phyloP scores from a whole-genome alignment of 2,113 vertebrate genomes.

The Rhinogobius similis region DNA sequence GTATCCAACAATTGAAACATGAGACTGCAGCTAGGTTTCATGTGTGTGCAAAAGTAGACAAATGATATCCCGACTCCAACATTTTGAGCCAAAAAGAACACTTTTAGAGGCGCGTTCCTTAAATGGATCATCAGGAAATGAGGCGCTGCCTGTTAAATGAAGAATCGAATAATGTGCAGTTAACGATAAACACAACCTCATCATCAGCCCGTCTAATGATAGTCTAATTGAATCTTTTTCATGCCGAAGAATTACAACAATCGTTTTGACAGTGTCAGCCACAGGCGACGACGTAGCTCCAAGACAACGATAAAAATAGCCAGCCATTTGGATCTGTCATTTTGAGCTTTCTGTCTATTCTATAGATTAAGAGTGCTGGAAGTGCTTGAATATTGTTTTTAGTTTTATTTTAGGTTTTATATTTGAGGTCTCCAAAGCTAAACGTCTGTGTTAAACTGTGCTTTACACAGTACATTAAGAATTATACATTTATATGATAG shows the following conservation, averaged over 20 bases:
- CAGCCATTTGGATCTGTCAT: slow-evolving; percentile 17
- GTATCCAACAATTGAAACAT: slow-evolving; percentile 22
- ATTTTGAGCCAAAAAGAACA: slow-evolving; percentile 61
- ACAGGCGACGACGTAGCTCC: slow-evolving; percentile 49
- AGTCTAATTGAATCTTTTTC: slow-evolving; percentile 76
- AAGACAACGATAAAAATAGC: slow-evolving; percentile 31
- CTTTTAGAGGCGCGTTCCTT: slow-evolving; percentile 67
- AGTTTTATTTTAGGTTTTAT: background rate
- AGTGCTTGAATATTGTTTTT: background rate
- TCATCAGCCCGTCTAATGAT: slow-evolving; percentile 76
- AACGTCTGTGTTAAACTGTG: background rate
- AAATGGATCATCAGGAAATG: slow-evolving; percentile 78
- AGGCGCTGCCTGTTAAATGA: slow-evolving; percentile 79
- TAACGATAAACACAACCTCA: slow-evolving; percentile 78
- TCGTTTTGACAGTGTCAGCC: slow-evolving; percentile 71
- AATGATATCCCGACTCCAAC: slow-evolving; percentile 34
- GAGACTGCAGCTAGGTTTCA: slow-evolving; percentile 6
- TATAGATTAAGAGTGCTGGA: background rate
- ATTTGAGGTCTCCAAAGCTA: background rate
- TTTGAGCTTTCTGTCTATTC: background rate
- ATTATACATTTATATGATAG: too few species aligned
- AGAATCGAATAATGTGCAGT: slow-evolving; percentile 78
- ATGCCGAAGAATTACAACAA: slow-evolving; percentile 71
- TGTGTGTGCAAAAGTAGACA: slow-evolving; percentile 10
- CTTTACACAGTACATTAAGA: too few species aligned